Evolutionary conservation across 2,888 invertebrate species (phyloP).

Genomic region (Strigamia maritima): DNA sequence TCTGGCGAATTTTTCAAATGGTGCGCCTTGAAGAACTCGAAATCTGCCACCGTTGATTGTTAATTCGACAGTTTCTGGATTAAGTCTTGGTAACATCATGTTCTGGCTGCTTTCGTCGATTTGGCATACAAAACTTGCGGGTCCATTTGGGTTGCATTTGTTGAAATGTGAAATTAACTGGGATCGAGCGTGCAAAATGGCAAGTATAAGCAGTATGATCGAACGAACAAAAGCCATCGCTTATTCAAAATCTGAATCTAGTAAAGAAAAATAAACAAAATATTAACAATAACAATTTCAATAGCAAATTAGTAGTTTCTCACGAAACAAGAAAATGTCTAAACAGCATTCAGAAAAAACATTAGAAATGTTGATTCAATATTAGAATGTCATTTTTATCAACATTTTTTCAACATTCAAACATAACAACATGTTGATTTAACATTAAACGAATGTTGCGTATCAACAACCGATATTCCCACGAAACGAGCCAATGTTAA

Average conservation of each 20-base stretch:
- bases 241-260: background rate
- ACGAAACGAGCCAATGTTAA: too few relatives aligned
- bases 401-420: too few relatives aligned
- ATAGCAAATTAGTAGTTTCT: too few relatives aligned
- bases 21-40: background rate
- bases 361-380: too few relatives aligned
- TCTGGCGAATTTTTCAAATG: background rate
- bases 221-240: background rate
- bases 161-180: background rate
- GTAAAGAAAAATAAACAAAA: background rate
- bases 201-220: background rate
- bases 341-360: too few relatives aligned
- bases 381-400: too few relatives aligned
- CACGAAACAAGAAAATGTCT: too few relatives aligned
- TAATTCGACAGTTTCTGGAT: background rate
- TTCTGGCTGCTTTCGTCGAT: constrained; percentile 2
- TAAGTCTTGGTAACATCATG: background rate
- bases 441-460: too few relatives aligned
- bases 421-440: too few relatives aligned
- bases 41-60: background rate
- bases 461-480: too few relatives aligned
- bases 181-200: background rate
- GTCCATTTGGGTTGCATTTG: constrained; percentile 1
- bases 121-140: background rate
- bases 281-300: background rate